Percentiles rank a stretch among this genome's conserved stretches.
Conservation (phyloP, 2,113 vertebrate species). For the Phylloscopus trochiloides region DNA sequence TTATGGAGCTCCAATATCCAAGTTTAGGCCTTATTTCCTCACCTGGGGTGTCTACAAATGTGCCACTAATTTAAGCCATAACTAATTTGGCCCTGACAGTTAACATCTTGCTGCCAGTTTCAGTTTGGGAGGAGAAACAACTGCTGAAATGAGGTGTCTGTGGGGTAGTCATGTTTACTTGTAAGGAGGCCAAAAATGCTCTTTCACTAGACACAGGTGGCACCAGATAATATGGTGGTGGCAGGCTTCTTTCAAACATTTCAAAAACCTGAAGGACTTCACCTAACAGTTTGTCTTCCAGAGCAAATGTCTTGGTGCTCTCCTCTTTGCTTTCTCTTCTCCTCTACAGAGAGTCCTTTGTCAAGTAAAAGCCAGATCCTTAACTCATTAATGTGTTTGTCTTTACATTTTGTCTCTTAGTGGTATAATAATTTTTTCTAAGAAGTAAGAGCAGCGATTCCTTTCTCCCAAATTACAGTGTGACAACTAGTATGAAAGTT, state of each 20-base stretch:
- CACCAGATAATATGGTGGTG: background rate
- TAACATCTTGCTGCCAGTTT: background rate
- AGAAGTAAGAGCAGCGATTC: background rate
- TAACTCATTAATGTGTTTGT: background rate
- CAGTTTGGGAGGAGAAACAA: background rate
- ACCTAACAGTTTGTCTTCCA: background rate
- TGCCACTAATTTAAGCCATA: background rate
- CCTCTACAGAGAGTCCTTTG: background rate
- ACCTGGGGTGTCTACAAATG: background rate
- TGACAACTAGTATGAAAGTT: background rate
- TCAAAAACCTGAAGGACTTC: background rate
- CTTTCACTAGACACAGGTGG: background rate
- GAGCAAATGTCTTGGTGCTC: background rate
- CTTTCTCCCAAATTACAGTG: background rate
- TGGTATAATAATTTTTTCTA: background rate
- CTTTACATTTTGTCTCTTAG: background rate
- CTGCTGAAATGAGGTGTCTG: background rate
- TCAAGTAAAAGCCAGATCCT: background rate
- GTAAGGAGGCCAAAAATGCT: background rate
- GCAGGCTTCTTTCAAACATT: background rate
- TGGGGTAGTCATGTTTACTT: background rate
- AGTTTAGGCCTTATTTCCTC: background rate
- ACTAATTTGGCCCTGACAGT: background rate
- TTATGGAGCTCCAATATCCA: background rate
- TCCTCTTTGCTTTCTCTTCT: background rate